Evolutionary conservation across 2,888 invertebrate genomes (phyloP), one percentile per base, ranked within the genome.

Genomic region (Elysia crispata): DNA sequence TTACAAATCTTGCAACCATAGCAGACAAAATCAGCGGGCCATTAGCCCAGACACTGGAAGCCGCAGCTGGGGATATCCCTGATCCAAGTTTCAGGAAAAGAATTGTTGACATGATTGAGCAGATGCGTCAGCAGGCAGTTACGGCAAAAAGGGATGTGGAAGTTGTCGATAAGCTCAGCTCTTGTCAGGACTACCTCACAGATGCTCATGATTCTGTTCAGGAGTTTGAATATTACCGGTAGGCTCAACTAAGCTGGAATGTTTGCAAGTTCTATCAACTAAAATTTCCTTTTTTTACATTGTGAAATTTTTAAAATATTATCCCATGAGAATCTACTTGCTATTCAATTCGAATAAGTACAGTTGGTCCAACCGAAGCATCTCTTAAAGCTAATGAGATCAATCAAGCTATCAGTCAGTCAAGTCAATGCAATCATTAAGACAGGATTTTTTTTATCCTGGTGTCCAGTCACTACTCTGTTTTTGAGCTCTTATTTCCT

Each of bases 221-320:
- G 30, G 76, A 75, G 28, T 54, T 66, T 25, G 83, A 83, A 41
- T 77, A 81, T 57, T 83, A 80, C 80, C 80, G 83, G 83, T 83
- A 67, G 5, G 41, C 11, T 11, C 11, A 3, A 41, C 41, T 41
- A 6, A 11, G 41, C 11, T 41, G 11, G 41, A 11, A 41, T 41
- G 3, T 41, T 41, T 41, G n/a, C n/a, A n/a, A n/a, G n/a, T n/a
- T n/a, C n/a, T n/a, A n/a, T n/a, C n/a, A n/a, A n/a, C n/a, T n/a
- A n/a, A n/a, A n/a, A n/a, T n/a, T n/a, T n/a, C n/a, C n/a, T n/a
- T n/a, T n/a, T n/a, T n/a, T n/a, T n/a, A n/a, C n/a, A n/a, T n/a
- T n/a, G n/a, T n/a, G n/a, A n/a, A n/a, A n/a, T n/a, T n/a, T n/a
- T n/a, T n/a, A n/a, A n/a, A n/a, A n/a, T n/a, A n/a, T n/a, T n/a